Evolutionary conservation across 2,888 invertebrate species (phyloP), one percentile per base, ranked within the genome.

Genomic region (Belgica antarctica): DNA sequence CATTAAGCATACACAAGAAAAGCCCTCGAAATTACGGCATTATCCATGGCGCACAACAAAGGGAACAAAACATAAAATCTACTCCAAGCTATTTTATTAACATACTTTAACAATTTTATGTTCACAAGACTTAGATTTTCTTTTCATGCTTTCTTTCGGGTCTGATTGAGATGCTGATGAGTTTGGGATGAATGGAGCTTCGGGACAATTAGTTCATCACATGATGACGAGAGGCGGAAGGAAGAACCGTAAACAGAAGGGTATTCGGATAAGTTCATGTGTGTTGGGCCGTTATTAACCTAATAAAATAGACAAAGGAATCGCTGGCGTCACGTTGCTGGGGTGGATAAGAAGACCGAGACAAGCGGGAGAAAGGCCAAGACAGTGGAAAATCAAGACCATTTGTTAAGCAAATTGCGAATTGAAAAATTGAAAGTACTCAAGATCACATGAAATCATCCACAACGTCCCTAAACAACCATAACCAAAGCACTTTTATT

Each of bases 401-500:
- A n/a, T n/a, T n/a, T n/a, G n/a, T n/a, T n/a, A n/a, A n/a, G n/a
- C n/a, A n/a, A n/a, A n/a, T n/a, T n/a, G n/a, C n/a, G n/a, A n/a
- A n/a, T n/a, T n/a, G n/a, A n/a, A n/a, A n/a, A n/a, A n/a, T n/a
- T n/a, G n/a, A n/a, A n/a, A n/a, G n/a, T n/a, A n/a, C n/a, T n/a
- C n/a, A n/a, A n/a, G n/a, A n/a, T n/a, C n/a, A n/a, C n/a, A n/a
- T n/a, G n/a, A n/a, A n/a, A n/a, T n/a, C n/a, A n/a, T n/a, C n/a
- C n/a, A n/a, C n/a, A n/a, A n/a, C n/a, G n/a, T n/a, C n/a, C n/a
- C n/a, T n/a, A n/a, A n/a, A n/a, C n/a, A n/a, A n/a, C n/a, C n/a
- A 41, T 41, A 41, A 41, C 4, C 10, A 31, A 31, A 31, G 10
- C 3, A 12, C 2, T 52, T 52, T 52, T 22, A 73, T 77, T 83